Evolutionary conservation across 1,140 invertebrate species (phyloP).

Genomic region (Drosophila leontia): DNA sequence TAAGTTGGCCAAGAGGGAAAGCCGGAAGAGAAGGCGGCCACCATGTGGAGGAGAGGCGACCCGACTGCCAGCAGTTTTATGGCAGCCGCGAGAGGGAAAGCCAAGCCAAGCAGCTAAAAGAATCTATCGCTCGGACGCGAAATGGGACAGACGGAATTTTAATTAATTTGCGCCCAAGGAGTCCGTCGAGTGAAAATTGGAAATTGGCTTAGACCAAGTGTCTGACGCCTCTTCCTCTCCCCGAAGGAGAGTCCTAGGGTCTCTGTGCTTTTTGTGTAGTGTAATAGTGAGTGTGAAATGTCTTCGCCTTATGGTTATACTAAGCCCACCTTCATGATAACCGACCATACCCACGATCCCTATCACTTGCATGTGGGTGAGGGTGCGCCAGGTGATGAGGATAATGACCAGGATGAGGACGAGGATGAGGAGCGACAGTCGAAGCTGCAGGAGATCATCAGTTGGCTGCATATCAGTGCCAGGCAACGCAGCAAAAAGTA

Average conservation of each 20-base stretch:
- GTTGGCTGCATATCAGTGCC: constrained; percentile 67
- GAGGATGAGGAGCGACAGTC: constrained; percentile 65
- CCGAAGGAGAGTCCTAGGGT: constrained; percentile 9
- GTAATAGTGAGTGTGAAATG: constrained; percentile 37
- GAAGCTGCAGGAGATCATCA: constrained; percentile 71
- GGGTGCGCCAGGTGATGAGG: constrained; percentile 5
- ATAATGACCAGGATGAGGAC: constrained; percentile 49
- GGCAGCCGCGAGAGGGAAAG: constrained; percentile 52
- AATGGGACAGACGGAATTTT: constrained; percentile 45
- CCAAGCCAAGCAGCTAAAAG: constrained; percentile 29
- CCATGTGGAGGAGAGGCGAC: constrained; percentile 47
- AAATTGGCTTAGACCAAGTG: constrained; percentile 44
- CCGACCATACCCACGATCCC: constrained; percentile 67
- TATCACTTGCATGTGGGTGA: constrained; percentile 52
- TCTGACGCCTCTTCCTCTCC: background rate
- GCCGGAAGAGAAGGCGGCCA: constrained; percentile 6
- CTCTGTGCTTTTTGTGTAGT: constrained; percentile 11
- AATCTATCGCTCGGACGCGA: constrained; percentile 18
- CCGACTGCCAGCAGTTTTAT: constrained; percentile 56
- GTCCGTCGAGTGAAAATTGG: constrained; percentile 34
- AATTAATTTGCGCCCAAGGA: constrained; percentile 58
- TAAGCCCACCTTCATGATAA: constrained; percentile 73
- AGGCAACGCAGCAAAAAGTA: constrained; percentile 59
- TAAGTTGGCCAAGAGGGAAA: constrained; percentile 34
- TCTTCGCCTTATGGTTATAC: constrained; percentile 57